These are phyloP conservation scores for Cranoglanis bouderius DNA, from an alignment of 2,113 vertebrate genomes.

Conservation along the genomic window DNA sequence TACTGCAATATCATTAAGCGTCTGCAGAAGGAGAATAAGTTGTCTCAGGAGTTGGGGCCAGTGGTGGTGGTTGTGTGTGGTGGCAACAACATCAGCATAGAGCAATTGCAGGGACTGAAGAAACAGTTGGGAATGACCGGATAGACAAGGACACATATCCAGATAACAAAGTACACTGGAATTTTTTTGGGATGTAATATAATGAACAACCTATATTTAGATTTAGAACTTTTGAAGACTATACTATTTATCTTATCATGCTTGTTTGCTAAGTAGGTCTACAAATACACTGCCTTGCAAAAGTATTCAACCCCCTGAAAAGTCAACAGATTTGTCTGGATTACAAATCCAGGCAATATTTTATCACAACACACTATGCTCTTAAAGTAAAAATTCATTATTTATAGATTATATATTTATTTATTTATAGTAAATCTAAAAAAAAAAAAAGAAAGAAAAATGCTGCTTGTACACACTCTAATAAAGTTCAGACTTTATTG, in stretches of 20 bases:
- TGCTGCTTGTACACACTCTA: too few species aligned
- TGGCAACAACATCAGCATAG: slow-evolving; percentile 77
- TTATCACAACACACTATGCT: background rate
- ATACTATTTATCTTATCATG: background rate
- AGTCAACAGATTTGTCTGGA: too few species aligned
- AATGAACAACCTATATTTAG: background rate
- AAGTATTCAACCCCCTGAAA: too few species aligned
- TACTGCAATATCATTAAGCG: slow-evolving; percentile 78
- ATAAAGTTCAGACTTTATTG: too few species aligned
- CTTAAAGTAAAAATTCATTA: background rate
- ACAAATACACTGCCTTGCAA: background rate
- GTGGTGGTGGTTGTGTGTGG: slow-evolving; percentile 88
- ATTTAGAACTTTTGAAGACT: background rate
- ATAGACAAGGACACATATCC: background rate
- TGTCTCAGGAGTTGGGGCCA: slow-evolving; percentile 64
- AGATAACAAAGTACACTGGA: background rate
- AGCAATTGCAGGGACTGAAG: slow-evolving; percentile 76
- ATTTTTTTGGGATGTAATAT: background rate
- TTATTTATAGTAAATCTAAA: background rate
- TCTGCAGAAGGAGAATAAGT: slow-evolving; percentile 76
- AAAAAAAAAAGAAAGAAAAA: too few species aligned
- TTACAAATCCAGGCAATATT: background rate
- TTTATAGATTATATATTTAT: background rate
- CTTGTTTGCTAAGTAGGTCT: too few species aligned
- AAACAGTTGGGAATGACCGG: slow-evolving; percentile 35